phyloP scores from a whole-genome alignment of 2,113 vertebrate species.

The Erythrolamprus reginae region DNA sequence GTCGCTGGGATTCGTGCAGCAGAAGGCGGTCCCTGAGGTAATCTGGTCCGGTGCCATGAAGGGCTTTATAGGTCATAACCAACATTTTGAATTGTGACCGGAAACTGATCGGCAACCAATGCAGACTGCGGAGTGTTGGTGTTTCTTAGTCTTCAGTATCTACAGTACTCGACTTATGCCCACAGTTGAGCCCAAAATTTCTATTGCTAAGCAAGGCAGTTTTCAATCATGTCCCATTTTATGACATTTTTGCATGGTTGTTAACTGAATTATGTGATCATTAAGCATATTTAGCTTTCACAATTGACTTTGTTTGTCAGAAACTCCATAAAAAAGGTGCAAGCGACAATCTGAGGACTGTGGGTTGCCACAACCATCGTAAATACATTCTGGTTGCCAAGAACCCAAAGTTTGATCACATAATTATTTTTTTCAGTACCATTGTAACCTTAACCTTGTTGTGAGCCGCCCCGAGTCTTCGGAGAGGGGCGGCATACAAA shows the following conservation, averaged over 20 bases:
- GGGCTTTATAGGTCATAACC: too few species aligned
- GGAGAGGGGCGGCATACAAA: too few species aligned
- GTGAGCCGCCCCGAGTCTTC: too few species aligned
- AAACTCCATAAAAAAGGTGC: neutral
- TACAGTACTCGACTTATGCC: neutral
- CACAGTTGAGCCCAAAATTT: neutral
- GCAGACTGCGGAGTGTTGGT: too few species aligned
- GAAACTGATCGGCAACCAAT: too few species aligned
- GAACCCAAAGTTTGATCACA: neutral
- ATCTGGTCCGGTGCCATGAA: too few species aligned
- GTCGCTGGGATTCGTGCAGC: too few species aligned
- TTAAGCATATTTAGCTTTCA: neutral
- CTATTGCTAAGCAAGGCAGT: neutral
- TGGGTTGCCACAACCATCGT: neutral
- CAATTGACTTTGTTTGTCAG: neutral
- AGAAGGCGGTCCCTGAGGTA: too few species aligned
- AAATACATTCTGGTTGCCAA: neutral
- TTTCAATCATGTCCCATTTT: neutral
- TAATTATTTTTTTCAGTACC: neutral
- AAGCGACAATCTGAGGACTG: neutral
- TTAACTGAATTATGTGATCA: neutral
- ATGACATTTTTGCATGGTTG: neutral
- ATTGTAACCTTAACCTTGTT: too few species aligned
- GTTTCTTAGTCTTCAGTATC: neutral
- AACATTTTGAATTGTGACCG: too few species aligned